Evolutionary conservation across 2,888 invertebrate species (phyloP), one percentile per base, ranked within the genome.

Genomic region (Phorcus lineatus): DNA sequence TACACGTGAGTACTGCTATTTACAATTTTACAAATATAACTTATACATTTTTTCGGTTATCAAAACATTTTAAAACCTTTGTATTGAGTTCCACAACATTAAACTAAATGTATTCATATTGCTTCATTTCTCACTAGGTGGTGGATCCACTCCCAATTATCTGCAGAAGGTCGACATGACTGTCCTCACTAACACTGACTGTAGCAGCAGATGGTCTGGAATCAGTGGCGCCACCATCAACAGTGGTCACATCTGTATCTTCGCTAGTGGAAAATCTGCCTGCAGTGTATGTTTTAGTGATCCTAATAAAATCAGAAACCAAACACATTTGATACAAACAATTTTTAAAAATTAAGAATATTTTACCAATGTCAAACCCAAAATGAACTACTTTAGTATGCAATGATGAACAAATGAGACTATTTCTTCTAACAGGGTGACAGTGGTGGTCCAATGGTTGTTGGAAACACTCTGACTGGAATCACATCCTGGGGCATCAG

Each of bases 161-260:
- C 78, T 86, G 36, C 79, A 82, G 76, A 81, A 85, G 62, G 84
- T 81, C 6, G 57, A 80, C 77, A 85, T 85, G 81, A 83, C 81
- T 6, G 80, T 80, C 13, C 66, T 86, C 74, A 74, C 80, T 53
- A 74, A 83, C 53, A 28, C 31, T 28, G 82, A 82, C 22, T 86
- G 86, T 57, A 24, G 66, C 24, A 52, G 40, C 19, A 77, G 78
- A 24, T 85, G 84, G 84, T 4, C 78, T 11, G 11, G 24, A 11
- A 74, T 83, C 17, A 54, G 54, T 47, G 78, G 78, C 9, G 82
- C 75, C 36, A 66, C 74, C 28, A 81, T 87, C 75, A 82, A 80
- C 70, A 62, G 57, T 31, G 83, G 82, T 17, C 86, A 86, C 57
- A 83, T 86, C 79, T 87, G 86, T 75, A 80, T 84, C 31, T 82